Percentiles rank a stretch among this genome's conserved stretches.
Evolutionary conservation across 2,797 vertebrate species (phyloP).

Genomic region (Sebastes variabilis): DNA sequence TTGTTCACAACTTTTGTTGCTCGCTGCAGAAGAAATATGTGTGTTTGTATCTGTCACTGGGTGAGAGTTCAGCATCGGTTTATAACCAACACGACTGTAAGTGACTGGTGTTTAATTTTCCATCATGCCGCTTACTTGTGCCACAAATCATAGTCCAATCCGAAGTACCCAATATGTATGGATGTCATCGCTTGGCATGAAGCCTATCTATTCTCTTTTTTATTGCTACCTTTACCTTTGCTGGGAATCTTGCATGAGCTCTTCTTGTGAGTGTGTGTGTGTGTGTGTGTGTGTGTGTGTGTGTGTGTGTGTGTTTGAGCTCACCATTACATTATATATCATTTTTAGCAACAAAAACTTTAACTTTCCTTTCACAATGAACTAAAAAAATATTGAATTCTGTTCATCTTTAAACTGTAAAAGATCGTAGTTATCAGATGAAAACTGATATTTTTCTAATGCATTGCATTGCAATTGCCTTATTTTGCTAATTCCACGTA

Average conservation of each 20-base stretch:
- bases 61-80: slow-evolving; percentile 40
- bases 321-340: neutral
- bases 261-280: neutral
- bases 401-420: neutral
- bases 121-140: slow-evolving; percentile 9
- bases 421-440: neutral
- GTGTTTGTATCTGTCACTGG: neutral
- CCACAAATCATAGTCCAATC: slow-evolving; percentile 16
- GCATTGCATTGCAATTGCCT: neutral
- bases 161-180: slow-evolving; percentile 6
- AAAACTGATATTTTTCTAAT: neutral
- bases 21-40: slow-evolving; percentile 2
- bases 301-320: neutral
- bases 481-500: neutral
- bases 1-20: slow-evolving; percentile 16
- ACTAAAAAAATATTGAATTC: neutral
- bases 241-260: neutral
- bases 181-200: slow-evolving; percentile 8
- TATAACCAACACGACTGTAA: slow-evolving; percentile 27
- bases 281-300: neutral
- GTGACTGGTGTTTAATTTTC: slow-evolving; percentile 28
- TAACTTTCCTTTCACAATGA: neutral
- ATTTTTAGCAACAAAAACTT: neutral
- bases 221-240: neutral
- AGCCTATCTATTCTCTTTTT: neutral